Conservation (phyloP, 2,797 vertebrate genomes). For the Balearica regulorum region DNA sequence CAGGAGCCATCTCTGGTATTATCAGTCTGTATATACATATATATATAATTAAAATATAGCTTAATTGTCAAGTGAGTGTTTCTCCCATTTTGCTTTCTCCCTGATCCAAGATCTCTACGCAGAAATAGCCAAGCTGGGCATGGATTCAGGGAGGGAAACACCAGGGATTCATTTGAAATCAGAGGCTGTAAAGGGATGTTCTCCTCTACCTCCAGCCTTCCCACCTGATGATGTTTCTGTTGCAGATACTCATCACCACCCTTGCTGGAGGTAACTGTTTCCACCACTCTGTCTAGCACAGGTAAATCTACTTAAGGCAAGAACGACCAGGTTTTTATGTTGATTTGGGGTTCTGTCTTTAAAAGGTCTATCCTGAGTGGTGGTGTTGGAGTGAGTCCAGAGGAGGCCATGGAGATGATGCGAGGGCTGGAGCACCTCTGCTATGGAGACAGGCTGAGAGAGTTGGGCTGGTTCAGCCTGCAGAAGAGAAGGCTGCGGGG, state of each 20-base stretch:
- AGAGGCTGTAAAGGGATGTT: not conserved
- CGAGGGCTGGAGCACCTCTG: too few relatives aligned
- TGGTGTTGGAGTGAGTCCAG: too few relatives aligned
- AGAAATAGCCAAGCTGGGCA: not conserved
- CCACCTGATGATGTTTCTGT: not conserved
- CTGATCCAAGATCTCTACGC: not conserved
- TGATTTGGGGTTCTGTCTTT: not conserved
- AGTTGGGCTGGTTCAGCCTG: too few relatives aligned
- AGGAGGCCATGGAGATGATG: too few relatives aligned
- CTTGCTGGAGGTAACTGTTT: not conserved
- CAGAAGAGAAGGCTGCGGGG: too few relatives aligned
- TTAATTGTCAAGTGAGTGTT: not conserved
- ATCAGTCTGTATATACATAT: not conserved
- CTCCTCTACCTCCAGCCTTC: not conserved
- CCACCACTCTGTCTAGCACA: not conserved
- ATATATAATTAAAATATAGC: not conserved
- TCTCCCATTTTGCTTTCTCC: not conserved
- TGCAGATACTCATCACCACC: not conserved
- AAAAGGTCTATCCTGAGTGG: not conserved
- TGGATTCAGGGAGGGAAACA: not conserved
- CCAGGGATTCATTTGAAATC: not conserved
- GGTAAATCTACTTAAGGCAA: not conserved
- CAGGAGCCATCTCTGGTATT: not conserved
- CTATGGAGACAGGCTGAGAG: too few relatives aligned
- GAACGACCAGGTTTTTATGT: not conserved